These are phyloP conservation scores for Paralichthys olivaceus DNA, from an alignment of 2,113 vertebrate genomes.

Conservation along the genomic window DNA sequence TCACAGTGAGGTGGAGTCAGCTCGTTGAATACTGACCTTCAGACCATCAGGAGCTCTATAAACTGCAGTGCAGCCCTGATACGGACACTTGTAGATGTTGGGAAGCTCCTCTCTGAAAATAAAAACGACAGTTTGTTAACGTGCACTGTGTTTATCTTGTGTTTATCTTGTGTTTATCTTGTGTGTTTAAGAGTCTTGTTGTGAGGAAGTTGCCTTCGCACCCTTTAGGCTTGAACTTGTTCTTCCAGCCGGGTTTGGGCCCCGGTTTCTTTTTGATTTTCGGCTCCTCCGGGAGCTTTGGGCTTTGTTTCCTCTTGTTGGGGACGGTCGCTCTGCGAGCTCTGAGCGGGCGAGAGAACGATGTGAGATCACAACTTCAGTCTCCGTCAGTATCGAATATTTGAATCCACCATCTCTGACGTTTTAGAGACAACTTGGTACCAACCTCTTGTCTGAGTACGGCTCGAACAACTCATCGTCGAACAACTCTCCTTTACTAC, in stretches of 20 bases:
- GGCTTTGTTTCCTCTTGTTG: slow-evolving; percentile 82
- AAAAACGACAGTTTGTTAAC: neutral
- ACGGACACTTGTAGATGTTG: slow-evolving; percentile 97
- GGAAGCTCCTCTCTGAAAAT: slow-evolving; percentile 92
- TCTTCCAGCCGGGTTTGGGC: slow-evolving; percentile 97
- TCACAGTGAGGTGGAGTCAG: no score
- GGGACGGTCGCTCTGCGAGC: slow-evolving; percentile 67
- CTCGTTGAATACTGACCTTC: slow-evolving; percentile 84
- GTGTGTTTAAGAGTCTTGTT: neutral
- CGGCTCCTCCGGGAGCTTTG: slow-evolving; percentile 81
- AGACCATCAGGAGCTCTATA: slow-evolving; percentile 93
- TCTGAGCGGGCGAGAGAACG: slow-evolving; percentile 13
- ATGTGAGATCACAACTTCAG: neutral
- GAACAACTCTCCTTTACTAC: slow-evolving; percentile 78
- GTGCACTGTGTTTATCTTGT: neutral
- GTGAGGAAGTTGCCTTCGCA: slow-evolving; percentile 42
- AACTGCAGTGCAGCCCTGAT: slow-evolving; percentile 95
- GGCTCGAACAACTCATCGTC: slow-evolving; percentile 88
- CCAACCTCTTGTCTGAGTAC: slow-evolving; percentile 87
- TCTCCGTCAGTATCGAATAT: neutral
- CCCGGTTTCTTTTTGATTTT: slow-evolving; percentile 93
- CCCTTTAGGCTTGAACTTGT: slow-evolving; percentile 91
- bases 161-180: neutral
- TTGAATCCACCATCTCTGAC: neutral
- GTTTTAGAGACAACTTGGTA: neutral